Base-by-base conservation (phyloP, 1,140 invertebrate genomes). In the Camponotus vicinus region DNA sequence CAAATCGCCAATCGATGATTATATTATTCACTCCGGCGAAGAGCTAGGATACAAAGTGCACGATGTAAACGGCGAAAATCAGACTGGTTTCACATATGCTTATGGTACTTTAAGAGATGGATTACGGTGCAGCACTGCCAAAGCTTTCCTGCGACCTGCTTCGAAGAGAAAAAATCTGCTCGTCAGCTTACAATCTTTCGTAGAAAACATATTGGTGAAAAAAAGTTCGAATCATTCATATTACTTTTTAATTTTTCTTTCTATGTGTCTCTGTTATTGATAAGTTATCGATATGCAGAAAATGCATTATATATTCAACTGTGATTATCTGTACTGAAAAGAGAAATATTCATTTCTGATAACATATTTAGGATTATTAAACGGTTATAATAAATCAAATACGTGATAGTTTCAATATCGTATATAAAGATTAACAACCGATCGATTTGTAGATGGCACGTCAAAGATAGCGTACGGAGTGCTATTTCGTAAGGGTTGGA, bases 31-130 rank as follows among this genome's bases (percentile, higher is more conserved):
- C 86, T 97, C 98, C 4, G 97, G 96, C 5, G 73, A 95, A 55
- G 96, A 98, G 89, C 89, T 98, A 15, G 97, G 97, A 0, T 98
- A 98, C 92, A 93, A 95, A 66, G 95, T 96, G 1, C 92, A 96
- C 1, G 98, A 98, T 91, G 96, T 97, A 18, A 98, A 98, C 92
- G 97, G 98, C 5, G 96, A 95, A 57, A 96, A 92, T 21, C 97
- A 98, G 93, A 97, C 96, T 40, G 97, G 98, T 77, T 97, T 98
- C 89, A 96, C 96, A 0, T 93, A 96, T 42, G 96, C 97, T 0
- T 97, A 98, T 92, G 98, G 96, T 49, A 98, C 98, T 0, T 93
- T 98, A 18, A 95, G 97, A n/a, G 95, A 98, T 71, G 98, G 98
- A 0, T 95, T 98, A 5, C 95, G 98, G 34, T 98, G 98, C 93